Evolutionary conservation across 2,888 invertebrate species (phyloP).

Genomic region (Nemapogon koenigi): DNA sequence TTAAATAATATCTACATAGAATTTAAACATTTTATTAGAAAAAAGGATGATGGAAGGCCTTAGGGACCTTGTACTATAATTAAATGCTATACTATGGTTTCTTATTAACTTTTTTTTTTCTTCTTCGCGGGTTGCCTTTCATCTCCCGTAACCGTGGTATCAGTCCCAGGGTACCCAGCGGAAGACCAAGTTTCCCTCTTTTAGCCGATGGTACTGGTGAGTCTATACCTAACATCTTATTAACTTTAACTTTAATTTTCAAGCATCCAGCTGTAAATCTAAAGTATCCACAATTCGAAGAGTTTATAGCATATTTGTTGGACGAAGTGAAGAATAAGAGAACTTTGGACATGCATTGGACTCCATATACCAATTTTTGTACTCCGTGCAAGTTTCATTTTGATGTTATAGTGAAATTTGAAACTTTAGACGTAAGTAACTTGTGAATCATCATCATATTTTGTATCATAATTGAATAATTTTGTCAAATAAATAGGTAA

Average conservation of each 20-base stretch:
- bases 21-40: no score
- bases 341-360: conserved; percentile 85
- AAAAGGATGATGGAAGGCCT: no score
- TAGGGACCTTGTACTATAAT: no score
- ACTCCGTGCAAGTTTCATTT: conserved; percentile 86
- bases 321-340: conserved; percentile 71
- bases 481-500: not conserved
- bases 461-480: no score
- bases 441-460: not conserved
- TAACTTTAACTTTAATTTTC: no score
- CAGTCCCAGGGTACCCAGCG: no score
- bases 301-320: conserved; percentile 80
- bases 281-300: conserved; percentile 81
- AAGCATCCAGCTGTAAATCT: no score
- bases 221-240: no score
- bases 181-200: no score
- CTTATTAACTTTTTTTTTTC: not conserved
- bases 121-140: conserved; percentile 24
- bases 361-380: conserved; percentile 83
- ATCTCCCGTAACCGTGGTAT: no score
- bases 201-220: conserved; percentile 34
- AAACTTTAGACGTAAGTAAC: conserved; percentile 73
- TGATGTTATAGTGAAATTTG: conserved; percentile 82
- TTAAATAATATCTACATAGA: no score
- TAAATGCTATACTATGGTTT: no score